Evolutionary conservation across 2,113 vertebrate genomes (phyloP).

Genomic region (Triplophysa dalaica): DNA sequence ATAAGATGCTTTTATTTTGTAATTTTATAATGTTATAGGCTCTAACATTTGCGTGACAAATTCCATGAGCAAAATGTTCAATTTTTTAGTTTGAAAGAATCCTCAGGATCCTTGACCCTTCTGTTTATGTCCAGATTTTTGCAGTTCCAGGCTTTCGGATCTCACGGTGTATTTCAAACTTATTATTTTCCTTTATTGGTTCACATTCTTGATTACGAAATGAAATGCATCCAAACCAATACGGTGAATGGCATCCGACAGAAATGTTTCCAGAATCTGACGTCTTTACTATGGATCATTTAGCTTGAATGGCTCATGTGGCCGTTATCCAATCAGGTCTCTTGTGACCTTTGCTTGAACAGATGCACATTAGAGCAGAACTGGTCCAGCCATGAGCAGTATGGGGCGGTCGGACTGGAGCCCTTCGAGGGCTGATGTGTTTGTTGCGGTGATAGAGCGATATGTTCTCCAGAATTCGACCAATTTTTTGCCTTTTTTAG

Average conservation of each 20-base stretch:
- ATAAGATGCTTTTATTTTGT: too few species aligned
- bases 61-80: background rate
- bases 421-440: background rate
- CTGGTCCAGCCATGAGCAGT: background rate
- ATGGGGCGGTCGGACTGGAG: background rate
- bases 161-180: background rate
- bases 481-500: too few species aligned
- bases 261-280: constrained; percentile 43
- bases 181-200: too few species aligned
- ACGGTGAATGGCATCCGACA: background rate
- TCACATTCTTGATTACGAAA: background rate
- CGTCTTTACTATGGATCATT: constrained; percentile 41
- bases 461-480: too few species aligned
- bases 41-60: background rate
- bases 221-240: background rate
- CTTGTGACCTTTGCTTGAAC: constrained; percentile 44
- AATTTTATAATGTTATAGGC: background rate
- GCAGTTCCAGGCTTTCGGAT: background rate
- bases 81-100: background rate
- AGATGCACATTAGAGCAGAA: constrained; percentile 28
- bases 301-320: constrained; percentile 21
- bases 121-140: too few species aligned
- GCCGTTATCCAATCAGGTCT: constrained; percentile 44
- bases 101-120: too few species aligned
- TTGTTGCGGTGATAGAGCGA: background rate